Evolutionary conservation across 1,140 invertebrate species (phyloP).

Genomic region (Dendroctonus valens): DNA sequence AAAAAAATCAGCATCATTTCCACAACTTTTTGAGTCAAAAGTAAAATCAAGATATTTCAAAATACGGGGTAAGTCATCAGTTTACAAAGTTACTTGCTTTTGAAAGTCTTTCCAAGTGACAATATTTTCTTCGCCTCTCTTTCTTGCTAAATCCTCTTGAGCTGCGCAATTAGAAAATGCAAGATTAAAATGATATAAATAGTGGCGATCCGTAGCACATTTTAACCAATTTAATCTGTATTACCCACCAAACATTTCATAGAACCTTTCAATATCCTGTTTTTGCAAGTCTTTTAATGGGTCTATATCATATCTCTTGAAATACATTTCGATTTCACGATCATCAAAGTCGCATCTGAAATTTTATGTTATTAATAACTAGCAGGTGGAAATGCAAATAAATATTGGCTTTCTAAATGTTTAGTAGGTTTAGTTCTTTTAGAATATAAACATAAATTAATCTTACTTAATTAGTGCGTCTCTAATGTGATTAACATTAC

Average conservation of each 20-base stretch:
- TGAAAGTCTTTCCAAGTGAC: conserved; percentile 27
- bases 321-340: conserved; percentile 68
- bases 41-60: too few species aligned
- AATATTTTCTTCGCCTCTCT: conserved; percentile 1
- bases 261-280: conserved; percentile 41
- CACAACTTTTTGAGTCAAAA: too few species aligned
- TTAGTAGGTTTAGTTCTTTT: too few species aligned
- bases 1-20: too few species aligned
- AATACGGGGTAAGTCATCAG: too few species aligned
- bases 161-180: background rate
- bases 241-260: conserved; percentile 38
- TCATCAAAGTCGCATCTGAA: conserved; percentile 63
- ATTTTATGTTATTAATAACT: conserved; percentile 7
- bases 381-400: background rate
- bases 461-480: conserved; percentile 53
- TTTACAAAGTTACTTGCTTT: conserved; percentile 2
- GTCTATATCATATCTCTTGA: conserved; percentile 64
- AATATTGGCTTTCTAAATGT: background rate
- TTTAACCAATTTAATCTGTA: too few species aligned
- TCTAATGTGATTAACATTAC: conserved; percentile 54
- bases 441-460: too few species aligned
- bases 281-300: conserved; percentile 40
- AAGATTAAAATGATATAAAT: background rate
- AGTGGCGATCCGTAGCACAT: background rate
- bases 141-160: conserved; percentile 17